Evolutionary conservation across 2,888 invertebrate species (phyloP).

Genomic region (Coenonympha arcania): DNA sequence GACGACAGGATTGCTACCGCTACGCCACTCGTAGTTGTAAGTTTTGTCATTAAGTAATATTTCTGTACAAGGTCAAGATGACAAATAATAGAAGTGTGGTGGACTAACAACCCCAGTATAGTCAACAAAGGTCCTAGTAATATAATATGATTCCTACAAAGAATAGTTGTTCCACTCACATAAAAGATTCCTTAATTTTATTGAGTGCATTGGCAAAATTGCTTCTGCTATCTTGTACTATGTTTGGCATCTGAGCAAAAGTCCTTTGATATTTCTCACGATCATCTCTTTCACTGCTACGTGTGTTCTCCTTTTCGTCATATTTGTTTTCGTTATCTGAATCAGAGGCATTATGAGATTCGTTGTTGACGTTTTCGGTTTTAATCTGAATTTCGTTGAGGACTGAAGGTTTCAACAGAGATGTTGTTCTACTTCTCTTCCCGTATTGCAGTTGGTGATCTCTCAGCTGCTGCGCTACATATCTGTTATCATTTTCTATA

Average conservation of each 20-base stretch:
- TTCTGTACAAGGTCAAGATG: too few relatives aligned
- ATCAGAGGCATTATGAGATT: constrained; percentile 51
- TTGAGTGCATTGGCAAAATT: constrained; percentile 63
- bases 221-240: constrained; percentile 54
- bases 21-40: too few relatives aligned
- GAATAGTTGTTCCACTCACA: constrained; percentile 40
- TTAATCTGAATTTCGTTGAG: constrained; percentile 66
- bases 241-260: constrained; percentile 44
- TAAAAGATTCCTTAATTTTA: constrained; percentile 61
- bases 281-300: constrained; percentile 50
- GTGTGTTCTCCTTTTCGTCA: constrained; percentile 58
- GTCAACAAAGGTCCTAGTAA: too few relatives aligned
- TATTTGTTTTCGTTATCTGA: constrained; percentile 54
- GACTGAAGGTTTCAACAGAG: constrained; percentile 64
- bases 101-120: too few relatives aligned
- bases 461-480: constrained; percentile 62
- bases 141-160: not conserved
- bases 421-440: constrained; percentile 51
- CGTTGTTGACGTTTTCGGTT: constrained; percentile 51
- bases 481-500: constrained; percentile 60
- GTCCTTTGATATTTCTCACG: constrained; percentile 51
- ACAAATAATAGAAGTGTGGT: too few relatives aligned
- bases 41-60: too few relatives aligned
- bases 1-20: too few relatives aligned
- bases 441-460: constrained; percentile 61